Evolutionary conservation across 1,140 invertebrate species (phyloP).

Genomic region (Drosophila hydei): DNA sequence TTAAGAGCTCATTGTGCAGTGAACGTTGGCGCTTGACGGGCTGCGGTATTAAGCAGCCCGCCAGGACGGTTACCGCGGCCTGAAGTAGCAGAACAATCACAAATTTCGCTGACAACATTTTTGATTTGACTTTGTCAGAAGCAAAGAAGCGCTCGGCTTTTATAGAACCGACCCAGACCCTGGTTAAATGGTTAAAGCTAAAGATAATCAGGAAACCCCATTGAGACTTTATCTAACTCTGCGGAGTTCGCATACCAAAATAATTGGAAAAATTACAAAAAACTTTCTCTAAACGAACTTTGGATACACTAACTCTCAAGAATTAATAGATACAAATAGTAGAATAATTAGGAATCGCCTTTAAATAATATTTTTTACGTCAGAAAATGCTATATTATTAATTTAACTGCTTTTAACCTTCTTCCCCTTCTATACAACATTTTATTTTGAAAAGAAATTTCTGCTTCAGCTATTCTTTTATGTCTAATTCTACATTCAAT

Average conservation of each 20-base stretch:
- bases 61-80: conserved; percentile 40
- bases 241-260: conserved; percentile 14
- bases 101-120: conserved; percentile 52
- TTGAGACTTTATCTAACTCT: conserved; percentile 36
- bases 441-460: too few relatives aligned
- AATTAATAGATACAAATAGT: too few relatives aligned
- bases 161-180: conserved; percentile 25
- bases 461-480: too few relatives aligned
- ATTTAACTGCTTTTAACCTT: too few relatives aligned
- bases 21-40: conserved; percentile 62
- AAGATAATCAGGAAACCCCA: conserved; percentile 44
- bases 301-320: conserved; percentile 4
- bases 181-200: not conserved
- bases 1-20: conserved; percentile 30
- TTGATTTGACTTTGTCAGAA: conserved; percentile 1
- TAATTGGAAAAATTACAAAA: not conserved
- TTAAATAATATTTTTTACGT: too few relatives aligned
- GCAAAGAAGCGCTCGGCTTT: conserved; percentile 2
- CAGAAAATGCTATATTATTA: too few relatives aligned
- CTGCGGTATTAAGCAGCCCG: conserved; percentile 67
- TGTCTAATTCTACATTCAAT: too few relatives aligned
- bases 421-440: too few relatives aligned
- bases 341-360: too few relatives aligned
- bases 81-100: conserved; percentile 50
- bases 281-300: not conserved